Evolutionary conservation across 37 sponge, comb jelly and placozoan species (phyloP).

Genomic region (Halisarca cf. caerulea): DNA sequence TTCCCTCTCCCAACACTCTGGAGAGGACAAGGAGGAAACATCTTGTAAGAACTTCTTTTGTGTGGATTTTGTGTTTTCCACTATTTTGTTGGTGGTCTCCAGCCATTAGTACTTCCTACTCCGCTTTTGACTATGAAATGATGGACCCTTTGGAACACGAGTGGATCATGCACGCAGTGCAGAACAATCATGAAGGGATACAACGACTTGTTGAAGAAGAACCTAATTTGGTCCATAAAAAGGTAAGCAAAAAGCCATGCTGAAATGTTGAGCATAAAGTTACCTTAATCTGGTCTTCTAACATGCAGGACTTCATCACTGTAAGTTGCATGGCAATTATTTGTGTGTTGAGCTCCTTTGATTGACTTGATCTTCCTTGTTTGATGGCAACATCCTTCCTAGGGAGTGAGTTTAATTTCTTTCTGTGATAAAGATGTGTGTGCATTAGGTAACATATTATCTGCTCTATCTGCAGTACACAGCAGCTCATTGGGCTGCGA

Average conservation of each 20-base stretch:
- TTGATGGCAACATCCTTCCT: neutral
- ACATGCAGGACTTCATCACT: conserved; percentile 5
- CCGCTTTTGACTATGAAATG: conserved; percentile 12
- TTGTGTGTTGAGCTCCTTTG: too few relatives aligned
- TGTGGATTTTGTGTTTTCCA: neutral
- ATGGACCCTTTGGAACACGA: conserved; percentile 80
- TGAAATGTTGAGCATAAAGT: neutral
- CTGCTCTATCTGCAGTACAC: conserved; percentile 44
- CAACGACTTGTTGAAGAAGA: conserved; percentile 59
- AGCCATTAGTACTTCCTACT: conserved; percentile 11
- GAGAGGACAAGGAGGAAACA: conserved; percentile 3
- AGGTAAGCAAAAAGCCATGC: conserved; percentile 19
- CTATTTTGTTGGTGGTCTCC: neutral
- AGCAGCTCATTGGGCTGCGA: conserved; percentile 88
- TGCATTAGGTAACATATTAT: neutral
- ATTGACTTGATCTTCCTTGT: neutral
- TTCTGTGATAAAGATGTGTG: neutral
- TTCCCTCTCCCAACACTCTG: too few relatives aligned
- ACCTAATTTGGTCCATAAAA: conserved; percentile 46
- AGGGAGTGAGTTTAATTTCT: conserved; percentile 26
- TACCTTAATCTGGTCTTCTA: neutral
- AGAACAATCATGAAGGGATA: conserved; percentile 40
- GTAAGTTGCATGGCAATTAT: neutral
- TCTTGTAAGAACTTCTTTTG: neutral
- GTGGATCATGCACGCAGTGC: conserved; percentile 56